phyloP scores from a whole-genome alignment of 2,113 vertebrate genomes.

The Rhea americana region DNA sequence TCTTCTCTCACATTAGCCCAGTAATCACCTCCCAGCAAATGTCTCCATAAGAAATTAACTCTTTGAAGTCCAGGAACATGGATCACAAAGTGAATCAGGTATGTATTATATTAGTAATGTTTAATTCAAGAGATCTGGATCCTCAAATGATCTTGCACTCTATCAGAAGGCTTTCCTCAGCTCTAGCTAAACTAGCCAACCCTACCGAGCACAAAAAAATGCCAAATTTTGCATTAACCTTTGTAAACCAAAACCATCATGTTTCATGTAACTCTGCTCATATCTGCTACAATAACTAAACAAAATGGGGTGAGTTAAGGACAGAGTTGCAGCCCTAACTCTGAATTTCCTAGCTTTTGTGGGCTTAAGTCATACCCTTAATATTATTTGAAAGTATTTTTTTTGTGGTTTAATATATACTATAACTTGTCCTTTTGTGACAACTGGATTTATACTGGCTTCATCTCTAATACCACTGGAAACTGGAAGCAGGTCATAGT shows the following conservation, averaged over 20 bases:
- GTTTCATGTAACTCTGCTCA: neutral
- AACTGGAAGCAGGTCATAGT: slow-evolving; percentile 76
- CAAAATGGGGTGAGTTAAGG: slow-evolving; percentile 77
- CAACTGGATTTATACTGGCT: slow-evolving; percentile 83
- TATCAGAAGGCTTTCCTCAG: neutral
- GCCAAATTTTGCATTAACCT: neutral
- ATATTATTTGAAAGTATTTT: slow-evolving; percentile 80
- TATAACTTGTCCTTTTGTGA: slow-evolving; percentile 83
- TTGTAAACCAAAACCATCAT: neutral
- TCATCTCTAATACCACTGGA: slow-evolving; percentile 81
- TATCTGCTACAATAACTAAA: slow-evolving; percentile 63
- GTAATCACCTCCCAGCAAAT: neutral
- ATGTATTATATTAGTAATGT: neutral
- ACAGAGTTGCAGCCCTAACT: slow-evolving; percentile 68
- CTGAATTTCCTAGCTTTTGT: slow-evolving; percentile 75
- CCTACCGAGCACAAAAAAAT: neutral
- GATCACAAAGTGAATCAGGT: neutral
- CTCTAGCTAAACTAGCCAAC: neutral
- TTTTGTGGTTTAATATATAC: slow-evolving; percentile 82
- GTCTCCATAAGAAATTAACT: neutral
- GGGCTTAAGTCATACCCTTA: slow-evolving; percentile 76
- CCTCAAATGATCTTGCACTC: neutral
- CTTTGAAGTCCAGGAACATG: neutral
- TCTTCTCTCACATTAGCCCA: neutral
- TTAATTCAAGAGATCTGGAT: neutral